Base-by-base conservation (phyloP, 1,140 invertebrate species). In the Pseudomyrmex dendroicus region DNA sequence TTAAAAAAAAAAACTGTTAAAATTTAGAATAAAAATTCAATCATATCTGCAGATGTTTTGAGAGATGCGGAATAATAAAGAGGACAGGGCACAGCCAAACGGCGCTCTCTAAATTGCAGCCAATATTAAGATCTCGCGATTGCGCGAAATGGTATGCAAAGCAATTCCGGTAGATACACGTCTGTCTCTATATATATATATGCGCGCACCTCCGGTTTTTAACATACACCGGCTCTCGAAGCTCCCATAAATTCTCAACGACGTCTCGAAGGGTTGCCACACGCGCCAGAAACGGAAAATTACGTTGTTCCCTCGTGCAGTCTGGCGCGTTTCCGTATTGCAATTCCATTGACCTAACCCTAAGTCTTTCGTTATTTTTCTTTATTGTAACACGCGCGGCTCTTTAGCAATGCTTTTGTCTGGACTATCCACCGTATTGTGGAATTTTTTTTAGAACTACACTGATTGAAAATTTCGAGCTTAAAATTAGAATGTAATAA, bases 111-210 rank as follows among this genome's bases (percentile, higher is more conserved):
- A 91, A 87, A 91, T 92, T 92, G 91, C 91, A 84, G 82, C 85
- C 83, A 92, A 93, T 93, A 93, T 93, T 93, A 93, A 93, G 92
- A 94, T 93, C 88, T 90, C 83, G 89, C 89, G 92, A 94, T 93
- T 92, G 91, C 88, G 89, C 86, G 89, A 92, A 92, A 94, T 91
- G 86, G 80, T 91, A 92, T 92, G 92, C 92, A 92, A 92, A 92
- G 89, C 90, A 90, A 92, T 92, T 91, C 91, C 85, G 76, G 82
- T 74, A 57, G 68, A 68, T 61, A 80, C 57, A 62, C 84, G 84
- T 50, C 82, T 68, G 68, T 84, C 70, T 61, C 48, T 17, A 8
- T 50, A 3, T 20, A 17, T 50, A 12, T 68, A 12, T 68, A 7
- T 5, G 89, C 86, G 88, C 63, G 78, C 54, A 77, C 84, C 86